Percentiles rank a stretch among this genome's conserved stretches.
Conservation (phyloP, 2,113 vertebrate species). For the Halcyon malimbica region DNA sequence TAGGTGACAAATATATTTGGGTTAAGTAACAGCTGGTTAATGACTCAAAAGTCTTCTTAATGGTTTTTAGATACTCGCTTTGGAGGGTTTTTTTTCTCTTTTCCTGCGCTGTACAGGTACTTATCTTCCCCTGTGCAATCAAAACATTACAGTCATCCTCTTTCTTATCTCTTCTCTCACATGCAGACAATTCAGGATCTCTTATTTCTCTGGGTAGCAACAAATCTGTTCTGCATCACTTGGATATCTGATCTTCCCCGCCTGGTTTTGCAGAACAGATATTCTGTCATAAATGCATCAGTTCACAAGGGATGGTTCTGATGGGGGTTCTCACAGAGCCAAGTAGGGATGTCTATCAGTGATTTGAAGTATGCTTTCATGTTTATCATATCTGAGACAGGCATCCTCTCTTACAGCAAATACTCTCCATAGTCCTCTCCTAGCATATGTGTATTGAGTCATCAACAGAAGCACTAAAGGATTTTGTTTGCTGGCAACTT, state of each 20-base stretch:
- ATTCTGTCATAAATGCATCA: not conserved
- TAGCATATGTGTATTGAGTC: not conserved
- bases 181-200: not conserved
- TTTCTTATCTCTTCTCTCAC: not conserved
- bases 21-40: not conserved
- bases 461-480: not conserved
- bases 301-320: not conserved
- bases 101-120: not conserved
- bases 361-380: not conserved
- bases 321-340: not conserved
- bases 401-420: not conserved
- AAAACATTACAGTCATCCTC: not conserved
- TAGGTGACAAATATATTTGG: not conserved
- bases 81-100: not conserved
- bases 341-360: not conserved
- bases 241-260: not conserved
- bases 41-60: not conserved
- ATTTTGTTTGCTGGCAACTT: not conserved
- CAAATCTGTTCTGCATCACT: not conserved
- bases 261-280: not conserved
- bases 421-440: not conserved
- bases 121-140: not conserved
- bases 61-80: not conserved
- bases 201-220: conserved; percentile 2
- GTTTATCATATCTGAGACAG: not conserved